These are phyloP conservation scores for Aeoliscus strigatus DNA, from an alignment of 2,797 vertebrate species.

Conservation along the genomic window DNA sequence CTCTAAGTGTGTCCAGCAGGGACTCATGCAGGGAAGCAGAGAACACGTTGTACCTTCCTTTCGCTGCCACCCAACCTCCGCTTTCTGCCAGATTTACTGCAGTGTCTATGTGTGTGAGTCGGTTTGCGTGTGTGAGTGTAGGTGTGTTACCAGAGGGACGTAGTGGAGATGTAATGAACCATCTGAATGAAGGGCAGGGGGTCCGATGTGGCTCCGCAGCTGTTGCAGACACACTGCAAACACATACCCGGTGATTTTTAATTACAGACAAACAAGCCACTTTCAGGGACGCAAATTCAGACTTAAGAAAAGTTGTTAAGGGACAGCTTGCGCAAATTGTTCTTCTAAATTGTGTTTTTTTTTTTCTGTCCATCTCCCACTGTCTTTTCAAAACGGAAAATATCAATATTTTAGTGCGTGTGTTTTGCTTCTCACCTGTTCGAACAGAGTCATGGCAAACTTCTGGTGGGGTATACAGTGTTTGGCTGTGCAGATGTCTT, in stretches of 20 bases:
- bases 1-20: conserved; percentile 22
- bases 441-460: conserved; percentile 97
- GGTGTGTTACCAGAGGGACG: conserved; percentile 85
- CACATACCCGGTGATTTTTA: no score
- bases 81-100: conserved; percentile 63
- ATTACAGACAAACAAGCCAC: no score
- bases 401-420: not conserved
- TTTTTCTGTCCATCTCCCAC: no score
- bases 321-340: no score
- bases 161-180: conserved; percentile 98
- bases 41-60: conserved; percentile 70
- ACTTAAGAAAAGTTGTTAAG: no score
- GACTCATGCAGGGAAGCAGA: conserved; percentile 44
- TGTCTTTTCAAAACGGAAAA: no score
- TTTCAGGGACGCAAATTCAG: no score
- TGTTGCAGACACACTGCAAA: conserved; percentile 90
- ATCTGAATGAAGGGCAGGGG: conserved; percentile 96
- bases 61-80: conserved; percentile 55
- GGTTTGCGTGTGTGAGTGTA: conserved; percentile 8
- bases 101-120: conserved; percentile 36
- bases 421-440: conserved; percentile 75
- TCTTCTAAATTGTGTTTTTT: no score
- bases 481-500: conserved; percentile 94
- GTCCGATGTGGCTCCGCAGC: conserved; percentile 92
- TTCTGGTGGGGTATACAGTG: conserved; percentile 98